Evolutionary conservation across 2,113 vertebrate genomes (phyloP).

Genomic region (Rhea pennata): DNA sequence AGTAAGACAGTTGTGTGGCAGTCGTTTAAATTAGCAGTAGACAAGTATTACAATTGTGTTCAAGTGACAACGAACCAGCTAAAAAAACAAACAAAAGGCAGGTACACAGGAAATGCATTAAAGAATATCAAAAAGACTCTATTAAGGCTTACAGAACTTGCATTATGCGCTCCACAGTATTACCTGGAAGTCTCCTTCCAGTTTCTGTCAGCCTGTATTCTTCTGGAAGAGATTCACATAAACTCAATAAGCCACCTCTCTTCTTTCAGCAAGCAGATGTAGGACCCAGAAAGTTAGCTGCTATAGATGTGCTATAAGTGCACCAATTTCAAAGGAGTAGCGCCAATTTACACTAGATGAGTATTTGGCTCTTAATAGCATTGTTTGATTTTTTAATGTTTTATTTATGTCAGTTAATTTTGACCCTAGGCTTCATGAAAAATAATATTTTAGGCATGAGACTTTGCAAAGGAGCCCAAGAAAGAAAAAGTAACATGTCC

Average conservation of each 20-base stretch:
- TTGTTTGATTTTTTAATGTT: neutral
- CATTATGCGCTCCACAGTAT: neutral
- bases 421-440: neutral
- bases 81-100: neutral
- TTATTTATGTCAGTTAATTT: neutral
- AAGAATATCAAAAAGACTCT: neutral
- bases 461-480: neutral
- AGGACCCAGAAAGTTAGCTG: neutral
- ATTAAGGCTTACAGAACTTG: neutral
- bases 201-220: neutral
- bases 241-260: neutral
- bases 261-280: neutral
- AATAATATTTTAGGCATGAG: neutral
- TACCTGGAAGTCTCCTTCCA: neutral
- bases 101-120: neutral
- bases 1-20: neutral
- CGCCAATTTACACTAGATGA: neutral
- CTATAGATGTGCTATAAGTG: neutral
- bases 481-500: neutral
- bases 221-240: neutral
- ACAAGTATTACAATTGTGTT: neutral
- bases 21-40: neutral
- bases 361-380: neutral
- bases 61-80: neutral
- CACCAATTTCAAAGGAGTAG: neutral